These are phyloP conservation scores for Polydrusus tereticollis DNA, from an alignment of 2,888 invertebrate genomes.

Conservation along the genomic window DNA sequence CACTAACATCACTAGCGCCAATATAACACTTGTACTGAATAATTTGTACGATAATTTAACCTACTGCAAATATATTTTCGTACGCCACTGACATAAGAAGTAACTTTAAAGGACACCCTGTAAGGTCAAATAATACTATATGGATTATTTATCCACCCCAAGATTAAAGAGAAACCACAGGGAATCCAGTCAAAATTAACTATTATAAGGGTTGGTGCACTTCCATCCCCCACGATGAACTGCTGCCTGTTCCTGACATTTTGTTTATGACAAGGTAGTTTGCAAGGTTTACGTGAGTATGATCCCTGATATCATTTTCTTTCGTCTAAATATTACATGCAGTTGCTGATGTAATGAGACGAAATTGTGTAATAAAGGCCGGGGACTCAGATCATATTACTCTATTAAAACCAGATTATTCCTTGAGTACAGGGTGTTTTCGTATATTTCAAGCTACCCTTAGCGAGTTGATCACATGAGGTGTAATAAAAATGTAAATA, in stretches of 20 bases:
- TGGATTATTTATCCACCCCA: slow-evolving; percentile 22
- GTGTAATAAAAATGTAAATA: no score
- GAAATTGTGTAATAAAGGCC: neutral
- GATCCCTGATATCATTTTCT: slow-evolving; percentile 24
- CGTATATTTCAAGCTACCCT: no score
- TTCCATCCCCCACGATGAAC: slow-evolving; percentile 19
- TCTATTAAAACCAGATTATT: neutral
- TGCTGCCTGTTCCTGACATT: slow-evolving; percentile 29
- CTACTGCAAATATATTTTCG: no score
- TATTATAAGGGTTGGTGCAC: slow-evolving; percentile 44
- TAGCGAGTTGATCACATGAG: no score
- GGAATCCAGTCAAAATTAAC: slow-evolving; percentile 52
- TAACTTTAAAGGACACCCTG: neutral
- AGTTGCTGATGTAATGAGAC: neutral
- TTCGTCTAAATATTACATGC: slow-evolving; percentile 22
- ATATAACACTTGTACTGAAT: no score
- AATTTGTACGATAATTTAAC: no score
- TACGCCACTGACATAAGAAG: neutral
- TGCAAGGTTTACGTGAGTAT: slow-evolving; percentile 24
- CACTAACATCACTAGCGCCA: no score
- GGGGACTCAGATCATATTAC: neutral
- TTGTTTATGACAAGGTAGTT: slow-evolving; percentile 37
- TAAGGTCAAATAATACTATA: slow-evolving; percentile 4
- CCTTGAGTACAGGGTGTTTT: neutral
- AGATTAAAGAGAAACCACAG: slow-evolving; percentile 45